Evolutionary conservation across 1,140 invertebrate species (phyloP).

Genomic region (Hestina assimilis): DNA sequence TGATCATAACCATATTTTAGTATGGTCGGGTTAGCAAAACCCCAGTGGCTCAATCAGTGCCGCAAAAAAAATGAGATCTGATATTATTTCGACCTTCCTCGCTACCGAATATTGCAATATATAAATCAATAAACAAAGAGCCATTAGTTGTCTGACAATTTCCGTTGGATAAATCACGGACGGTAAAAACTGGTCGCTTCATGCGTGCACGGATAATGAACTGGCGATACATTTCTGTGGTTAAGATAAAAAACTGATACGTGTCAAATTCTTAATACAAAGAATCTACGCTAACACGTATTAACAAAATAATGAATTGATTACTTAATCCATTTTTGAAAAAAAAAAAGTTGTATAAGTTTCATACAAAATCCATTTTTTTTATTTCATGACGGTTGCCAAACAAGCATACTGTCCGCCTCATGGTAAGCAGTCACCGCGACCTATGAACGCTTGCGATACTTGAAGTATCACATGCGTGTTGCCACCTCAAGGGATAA

Average conservation of each 20-base stretch:
- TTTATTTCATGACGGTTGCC: too few species aligned
- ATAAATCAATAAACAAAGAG: slow-evolving; percentile 77
- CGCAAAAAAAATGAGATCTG: slow-evolving; percentile 46
- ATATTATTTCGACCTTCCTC: slow-evolving; percentile 56
- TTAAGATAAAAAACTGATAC: slow-evolving; percentile 38
- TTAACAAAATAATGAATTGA: not conserved
- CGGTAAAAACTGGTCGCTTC: slow-evolving; percentile 52
- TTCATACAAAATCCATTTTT: too few species aligned
- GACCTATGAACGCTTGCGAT: too few species aligned
- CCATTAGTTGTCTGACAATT: slow-evolving; percentile 74
- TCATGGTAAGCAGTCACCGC: too few species aligned
- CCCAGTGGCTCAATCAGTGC: slow-evolving; percentile 58
- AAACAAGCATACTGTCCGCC: too few species aligned
- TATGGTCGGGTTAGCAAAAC: slow-evolving; percentile 40
- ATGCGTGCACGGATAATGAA: slow-evolving; percentile 55
- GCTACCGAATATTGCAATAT: slow-evolving; percentile 73
- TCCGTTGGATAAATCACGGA: slow-evolving; percentile 75
- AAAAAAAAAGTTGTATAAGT: too few species aligned
- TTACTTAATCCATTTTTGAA: not conserved
- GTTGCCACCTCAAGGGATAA: too few species aligned
- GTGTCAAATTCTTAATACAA: slow-evolving; percentile 14
- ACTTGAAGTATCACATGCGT: too few species aligned
- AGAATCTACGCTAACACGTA: not conserved
- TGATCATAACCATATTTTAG: slow-evolving; percentile 32
- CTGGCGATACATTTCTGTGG: slow-evolving; percentile 29